Percentiles rank a stretch among this genome's conserved stretches.
Conservation (phyloP, 2,888 invertebrate genomes). For the Caenorhabditis sp. region DNA sequence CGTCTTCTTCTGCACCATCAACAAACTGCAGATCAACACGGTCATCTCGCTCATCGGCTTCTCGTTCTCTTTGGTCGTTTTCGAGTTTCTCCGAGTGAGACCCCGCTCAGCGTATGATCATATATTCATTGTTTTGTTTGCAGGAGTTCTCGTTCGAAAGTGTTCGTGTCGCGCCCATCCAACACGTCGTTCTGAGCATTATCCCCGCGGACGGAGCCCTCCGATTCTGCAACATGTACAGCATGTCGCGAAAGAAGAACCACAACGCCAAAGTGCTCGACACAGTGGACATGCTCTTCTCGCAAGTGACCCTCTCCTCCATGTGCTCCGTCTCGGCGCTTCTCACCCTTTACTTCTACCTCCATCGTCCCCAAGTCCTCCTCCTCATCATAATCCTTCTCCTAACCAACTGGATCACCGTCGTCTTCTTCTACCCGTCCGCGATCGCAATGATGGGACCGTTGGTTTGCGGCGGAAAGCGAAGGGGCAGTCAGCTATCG, state of each 20-base stretch:
- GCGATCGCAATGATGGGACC: slow-evolving; percentile 29
- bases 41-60: slow-evolving; percentile 42
- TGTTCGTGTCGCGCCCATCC: slow-evolving; percentile 19
- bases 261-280: slow-evolving; percentile 45
- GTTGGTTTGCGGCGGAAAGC: slow-evolving; percentile 18
- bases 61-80: slow-evolving; percentile 35
- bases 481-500: slow-evolving; percentile 46
- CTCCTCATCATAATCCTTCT: slow-evolving; percentile 22
- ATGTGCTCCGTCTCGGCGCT: slow-evolving; percentile 22
- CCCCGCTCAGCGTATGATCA: too few relatives aligned
- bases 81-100: slow-evolving; percentile 32
- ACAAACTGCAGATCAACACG: slow-evolving; percentile 45
- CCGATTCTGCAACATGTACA: slow-evolving; percentile 41
- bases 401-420: slow-evolving; percentile 42
- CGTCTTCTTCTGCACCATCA: slow-evolving; percentile 41
- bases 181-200: slow-evolving; percentile 28
- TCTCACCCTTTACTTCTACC: slow-evolving; percentile 14
- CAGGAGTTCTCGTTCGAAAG: slow-evolving; percentile 33
- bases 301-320: slow-evolving; percentile 47
- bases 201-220: slow-evolving; percentile 52
- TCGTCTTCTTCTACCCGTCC: slow-evolving; percentile 46
- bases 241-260: slow-evolving; percentile 43
- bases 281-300: slow-evolving; percentile 39
- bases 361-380: slow-evolving; percentile 5
- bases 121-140: too few relatives aligned